Conservation (phyloP, 1,140 invertebrate species). For the Drosophila bifasciata region DNA sequence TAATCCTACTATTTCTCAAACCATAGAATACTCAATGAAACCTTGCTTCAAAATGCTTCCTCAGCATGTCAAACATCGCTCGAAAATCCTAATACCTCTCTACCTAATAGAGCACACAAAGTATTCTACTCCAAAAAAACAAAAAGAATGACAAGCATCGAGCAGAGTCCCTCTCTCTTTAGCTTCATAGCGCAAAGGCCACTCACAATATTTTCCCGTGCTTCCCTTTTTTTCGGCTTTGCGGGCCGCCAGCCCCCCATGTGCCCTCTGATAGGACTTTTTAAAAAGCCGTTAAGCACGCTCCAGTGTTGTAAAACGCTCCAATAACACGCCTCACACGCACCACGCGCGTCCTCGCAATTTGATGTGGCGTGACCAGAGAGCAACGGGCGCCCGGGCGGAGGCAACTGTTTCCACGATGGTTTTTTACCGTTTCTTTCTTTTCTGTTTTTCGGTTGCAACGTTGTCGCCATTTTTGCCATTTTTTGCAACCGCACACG, state of each 20-base stretch:
- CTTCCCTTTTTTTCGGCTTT: slow-evolving; percentile 10
- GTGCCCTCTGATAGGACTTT: slow-evolving; percentile 56
- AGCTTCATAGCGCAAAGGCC: too few relatives aligned
- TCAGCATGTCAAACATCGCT: too few relatives aligned
- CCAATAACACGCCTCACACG: slow-evolving; percentile 63
- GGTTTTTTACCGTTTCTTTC: slow-evolving; percentile 30
- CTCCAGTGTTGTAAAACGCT: slow-evolving; percentile 73
- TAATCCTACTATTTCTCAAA: too few relatives aligned
- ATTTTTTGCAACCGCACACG: slow-evolving; percentile 37
- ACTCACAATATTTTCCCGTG: background rate
- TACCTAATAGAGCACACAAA: too few relatives aligned
- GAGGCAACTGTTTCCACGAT: slow-evolving; percentile 24
- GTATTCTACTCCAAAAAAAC: too few relatives aligned
- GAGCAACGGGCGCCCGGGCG: slow-evolving; percentile 20
- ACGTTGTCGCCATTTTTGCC: slow-evolving; percentile 50
- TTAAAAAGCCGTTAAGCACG: slow-evolving; percentile 75
- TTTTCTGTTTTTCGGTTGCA: slow-evolving; percentile 22
- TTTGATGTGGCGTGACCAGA: slow-evolving; percentile 71
- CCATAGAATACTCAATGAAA: too few relatives aligned
- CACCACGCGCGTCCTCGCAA: slow-evolving; percentile 69
- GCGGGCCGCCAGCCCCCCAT: slow-evolving; percentile 23
- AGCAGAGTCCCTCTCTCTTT: too few relatives aligned
- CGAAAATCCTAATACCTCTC: too few relatives aligned
- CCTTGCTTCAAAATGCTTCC: too few relatives aligned
- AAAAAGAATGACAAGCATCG: too few relatives aligned